Percentiles rank a stretch among this genome's conserved stretches.
Evolutionary conservation across 2,888 invertebrate species (phyloP).

Genomic region (Tiliacea citrago): DNA sequence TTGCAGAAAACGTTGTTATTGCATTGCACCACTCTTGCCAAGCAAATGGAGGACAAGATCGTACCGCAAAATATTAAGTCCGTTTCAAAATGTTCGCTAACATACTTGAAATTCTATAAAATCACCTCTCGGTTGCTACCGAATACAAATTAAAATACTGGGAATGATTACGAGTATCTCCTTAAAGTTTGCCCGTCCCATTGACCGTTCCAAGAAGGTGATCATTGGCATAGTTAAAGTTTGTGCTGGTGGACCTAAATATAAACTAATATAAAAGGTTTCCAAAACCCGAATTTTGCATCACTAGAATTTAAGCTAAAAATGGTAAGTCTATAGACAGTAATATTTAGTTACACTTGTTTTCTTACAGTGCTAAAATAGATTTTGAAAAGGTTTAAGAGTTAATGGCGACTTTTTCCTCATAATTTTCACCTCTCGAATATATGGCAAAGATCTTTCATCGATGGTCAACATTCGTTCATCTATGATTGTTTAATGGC

Average conservation of each 20-base stretch:
- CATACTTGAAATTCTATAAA: constrained; percentile 9
- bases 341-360: constrained; percentile 17
- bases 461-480: neutral
- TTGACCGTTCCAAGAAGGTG: constrained; percentile 19
- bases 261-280: constrained; percentile 2
- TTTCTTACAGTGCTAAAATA: constrained; percentile 15
- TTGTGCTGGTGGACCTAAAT: neutral
- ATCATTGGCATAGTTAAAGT: neutral
- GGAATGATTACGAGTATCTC: constrained; percentile 7
- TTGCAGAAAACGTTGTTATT: constrained; percentile 35
- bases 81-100: constrained; percentile 13
- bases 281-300: neutral
- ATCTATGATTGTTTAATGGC: neutral
- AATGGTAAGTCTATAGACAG: constrained; percentile 6
- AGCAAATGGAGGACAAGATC: constrained; percentile 16
- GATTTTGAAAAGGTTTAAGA: neutral
- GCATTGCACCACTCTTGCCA: constrained; percentile 13
- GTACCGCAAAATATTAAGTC: constrained; percentile 10
- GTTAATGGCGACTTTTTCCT: neutral
- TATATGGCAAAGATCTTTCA: neutral
- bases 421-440: neutral
- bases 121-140: neutral
- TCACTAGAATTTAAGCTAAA: constrained; percentile 6
- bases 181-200: neutral
- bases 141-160: constrained; percentile 27